Percentiles rank a stretch among this genome's conserved stretches.
These are phyloP conservation scores for Thalassophryne amazonica DNA, from an alignment of 2,797 vertebrate genomes.

Conservation along the genomic window DNA sequence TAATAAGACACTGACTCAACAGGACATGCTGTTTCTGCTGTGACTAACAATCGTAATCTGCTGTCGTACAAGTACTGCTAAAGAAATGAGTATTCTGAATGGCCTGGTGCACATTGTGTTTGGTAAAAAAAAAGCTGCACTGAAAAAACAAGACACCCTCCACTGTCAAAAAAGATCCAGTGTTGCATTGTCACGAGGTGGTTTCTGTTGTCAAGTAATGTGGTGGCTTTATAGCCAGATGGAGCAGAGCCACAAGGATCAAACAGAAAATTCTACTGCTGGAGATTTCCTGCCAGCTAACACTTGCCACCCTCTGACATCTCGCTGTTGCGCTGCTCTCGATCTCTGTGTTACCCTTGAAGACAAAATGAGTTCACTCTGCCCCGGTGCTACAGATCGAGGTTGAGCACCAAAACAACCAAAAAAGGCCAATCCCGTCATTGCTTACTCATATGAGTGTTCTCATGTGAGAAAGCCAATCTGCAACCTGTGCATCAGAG, in stretches of 20 bases:
- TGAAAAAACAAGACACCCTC: conserved; percentile 32
- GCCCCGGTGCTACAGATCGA: conserved; percentile 35
- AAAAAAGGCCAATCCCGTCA: conserved; percentile 31
- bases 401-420: conserved; percentile 23
- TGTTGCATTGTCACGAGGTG: conserved; percentile 36
- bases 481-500: conserved; percentile 32
- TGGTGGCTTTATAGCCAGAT: conserved; percentile 66
- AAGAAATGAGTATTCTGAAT: conserved; percentile 17
- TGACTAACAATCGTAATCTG: conserved; percentile 23
- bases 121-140: conserved; percentile 31
- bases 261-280: conserved; percentile 54
- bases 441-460: conserved; percentile 47
- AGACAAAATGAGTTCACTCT: conserved; percentile 43
- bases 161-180: conserved; percentile 34
- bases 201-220: conserved; percentile 59
- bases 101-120: conserved; percentile 20
- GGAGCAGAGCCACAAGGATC: conserved; percentile 68
- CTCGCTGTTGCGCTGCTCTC: conserved; percentile 30
- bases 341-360: conserved; percentile 35
- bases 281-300: conserved; percentile 58
- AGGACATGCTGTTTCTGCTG: conserved; percentile 20
- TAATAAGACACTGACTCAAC: background rate
- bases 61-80: conserved; percentile 19
- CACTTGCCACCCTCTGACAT: conserved; percentile 59
- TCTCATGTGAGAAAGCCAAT: conserved; percentile 49